Percentiles rank a stretch among this genome's conserved stretches.
Conservation (phyloP, 2,113 vertebrate genomes). For the Cyanoderma ruficeps region DNA sequence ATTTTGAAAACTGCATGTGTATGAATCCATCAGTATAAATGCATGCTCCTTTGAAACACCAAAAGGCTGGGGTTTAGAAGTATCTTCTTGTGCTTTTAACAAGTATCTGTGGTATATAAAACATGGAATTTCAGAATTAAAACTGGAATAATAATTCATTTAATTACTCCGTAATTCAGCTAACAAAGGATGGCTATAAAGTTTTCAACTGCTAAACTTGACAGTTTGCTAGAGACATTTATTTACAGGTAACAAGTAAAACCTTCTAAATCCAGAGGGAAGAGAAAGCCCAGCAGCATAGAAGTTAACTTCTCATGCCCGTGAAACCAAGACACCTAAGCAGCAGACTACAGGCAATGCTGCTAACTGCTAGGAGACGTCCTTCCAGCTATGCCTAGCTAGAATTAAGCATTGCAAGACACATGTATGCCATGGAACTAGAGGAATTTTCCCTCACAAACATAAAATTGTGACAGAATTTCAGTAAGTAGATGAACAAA, state of each 20-base stretch:
- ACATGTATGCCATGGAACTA: not conserved
- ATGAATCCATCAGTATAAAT: not conserved
- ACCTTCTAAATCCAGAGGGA: not conserved
- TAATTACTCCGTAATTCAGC: not conserved
- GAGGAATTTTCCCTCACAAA: not conserved
- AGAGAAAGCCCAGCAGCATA: not conserved
- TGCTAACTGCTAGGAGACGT: not conserved
- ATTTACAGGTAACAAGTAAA: not conserved
- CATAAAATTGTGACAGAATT: not conserved
- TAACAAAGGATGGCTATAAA: not conserved
- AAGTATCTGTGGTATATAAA: not conserved
- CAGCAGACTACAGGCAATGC: not conserved
- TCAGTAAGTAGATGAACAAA: not conserved
- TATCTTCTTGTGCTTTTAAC: not conserved
- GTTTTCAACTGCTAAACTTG: not conserved
- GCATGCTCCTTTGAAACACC: not conserved
- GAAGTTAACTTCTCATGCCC: not conserved
- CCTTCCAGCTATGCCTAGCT: not conserved
- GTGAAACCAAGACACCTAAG: not conserved
- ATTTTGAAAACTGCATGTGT: not conserved
- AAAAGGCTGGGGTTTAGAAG: not conserved
- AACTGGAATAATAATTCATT: not conserved
- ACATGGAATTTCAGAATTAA: not conserved
- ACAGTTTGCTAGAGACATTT: not conserved
- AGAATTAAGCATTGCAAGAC: not conserved